These are phyloP conservation scores for Andricus curvator DNA, from an alignment of 2,888 invertebrate species.

Conservation along the genomic window DNA sequence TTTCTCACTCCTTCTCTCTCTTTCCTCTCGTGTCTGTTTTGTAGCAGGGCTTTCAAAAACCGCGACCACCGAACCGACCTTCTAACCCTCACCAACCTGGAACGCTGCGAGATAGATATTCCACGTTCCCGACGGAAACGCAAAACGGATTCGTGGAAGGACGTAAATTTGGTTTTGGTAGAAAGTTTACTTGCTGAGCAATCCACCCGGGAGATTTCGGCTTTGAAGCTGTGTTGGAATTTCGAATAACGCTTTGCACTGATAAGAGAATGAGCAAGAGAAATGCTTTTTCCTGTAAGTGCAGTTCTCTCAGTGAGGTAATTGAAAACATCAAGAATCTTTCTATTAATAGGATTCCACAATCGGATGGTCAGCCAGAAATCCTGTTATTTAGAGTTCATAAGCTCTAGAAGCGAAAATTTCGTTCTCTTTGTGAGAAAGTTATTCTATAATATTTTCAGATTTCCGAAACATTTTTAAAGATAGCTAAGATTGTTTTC, in stretches of 20 bases:
- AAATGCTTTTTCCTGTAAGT: background rate
- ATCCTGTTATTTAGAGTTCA: no score
- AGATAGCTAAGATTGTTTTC: no score
- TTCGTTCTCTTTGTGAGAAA: no score
- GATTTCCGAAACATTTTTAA: no score
- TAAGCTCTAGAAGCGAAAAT: no score
- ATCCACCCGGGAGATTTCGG: constrained; percentile 51
- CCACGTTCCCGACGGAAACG: constrained; percentile 51
- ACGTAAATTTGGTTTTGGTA: constrained; percentile 55
- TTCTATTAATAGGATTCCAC: background rate
- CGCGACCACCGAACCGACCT: constrained; percentile 63
- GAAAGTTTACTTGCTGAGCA: constrained; percentile 54
- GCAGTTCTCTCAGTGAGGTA: background rate
- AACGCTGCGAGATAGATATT: constrained; percentile 45
- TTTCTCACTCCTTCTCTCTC: constrained; percentile 14
- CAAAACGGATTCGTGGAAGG: constrained; percentile 53
- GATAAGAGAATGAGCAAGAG: background rate
- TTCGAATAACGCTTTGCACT: background rate
- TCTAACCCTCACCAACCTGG: constrained; percentile 49
- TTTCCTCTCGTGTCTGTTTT: constrained; percentile 63
- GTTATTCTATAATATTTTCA: no score
- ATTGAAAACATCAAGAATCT: background rate
- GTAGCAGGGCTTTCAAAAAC: constrained; percentile 72
- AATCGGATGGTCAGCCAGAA: background rate
- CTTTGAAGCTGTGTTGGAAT: constrained; percentile 50